phyloP scores from a whole-genome alignment of 2,113 vertebrate species.

The Centropristis striata region DNA sequence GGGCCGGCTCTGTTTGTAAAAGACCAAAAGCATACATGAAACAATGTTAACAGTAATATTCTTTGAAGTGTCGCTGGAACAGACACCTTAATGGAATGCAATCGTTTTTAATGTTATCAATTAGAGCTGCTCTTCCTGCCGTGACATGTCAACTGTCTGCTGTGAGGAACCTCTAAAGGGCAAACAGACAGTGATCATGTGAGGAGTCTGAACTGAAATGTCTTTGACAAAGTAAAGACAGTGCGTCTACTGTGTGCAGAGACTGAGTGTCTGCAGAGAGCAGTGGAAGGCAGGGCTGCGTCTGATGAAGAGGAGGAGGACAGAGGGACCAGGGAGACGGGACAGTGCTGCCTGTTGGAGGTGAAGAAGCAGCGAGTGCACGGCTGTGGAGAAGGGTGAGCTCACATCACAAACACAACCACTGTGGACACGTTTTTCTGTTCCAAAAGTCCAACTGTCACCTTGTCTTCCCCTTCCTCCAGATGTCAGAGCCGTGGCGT shows the following conservation, averaged over 20 bases:
- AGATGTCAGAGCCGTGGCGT: conserved; percentile 72
- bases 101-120: neutral
- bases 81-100: no score
- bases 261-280: conserved; percentile 82
- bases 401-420: neutral
- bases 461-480: neutral
- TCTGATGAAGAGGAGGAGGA: conserved; percentile 87
- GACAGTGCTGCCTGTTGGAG: conserved; percentile 63
- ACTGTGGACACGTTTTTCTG: neutral
- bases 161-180: neutral
- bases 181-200: neutral
- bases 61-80: no score
- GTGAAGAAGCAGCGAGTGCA: conserved; percentile 69
- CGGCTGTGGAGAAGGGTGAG: conserved; percentile 77
- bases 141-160: neutral
- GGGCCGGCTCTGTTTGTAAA: no score
- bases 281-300: conserved; percentile 85
- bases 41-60: no score
- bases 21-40: no score
- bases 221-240: neutral
- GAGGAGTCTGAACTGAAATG: neutral
- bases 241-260: conserved; percentile 31
- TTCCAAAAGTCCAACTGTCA: neutral
- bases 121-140: neutral
- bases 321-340: conserved; percentile 44